Conservation (phyloP, 2,113 vertebrate species). For the Carassius gibelio region DNA sequence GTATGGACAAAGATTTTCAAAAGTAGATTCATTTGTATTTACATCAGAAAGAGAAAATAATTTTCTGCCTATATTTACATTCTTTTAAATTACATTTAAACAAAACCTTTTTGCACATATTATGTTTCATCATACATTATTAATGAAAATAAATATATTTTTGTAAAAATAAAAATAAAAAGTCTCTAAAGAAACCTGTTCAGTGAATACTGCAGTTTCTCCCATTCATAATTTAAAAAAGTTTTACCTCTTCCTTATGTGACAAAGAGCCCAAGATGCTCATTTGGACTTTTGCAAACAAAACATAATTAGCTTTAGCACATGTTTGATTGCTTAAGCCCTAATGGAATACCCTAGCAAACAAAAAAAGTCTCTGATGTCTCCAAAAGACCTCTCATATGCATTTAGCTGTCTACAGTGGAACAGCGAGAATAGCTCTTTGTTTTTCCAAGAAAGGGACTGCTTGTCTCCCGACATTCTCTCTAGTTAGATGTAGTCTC, state of each 20-base stretch:
- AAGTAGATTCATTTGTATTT: too few relatives aligned
- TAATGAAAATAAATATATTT: too few relatives aligned
- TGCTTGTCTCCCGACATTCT: conserved; percentile 46
- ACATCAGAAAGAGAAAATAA: too few relatives aligned
- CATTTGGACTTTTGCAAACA: neutral
- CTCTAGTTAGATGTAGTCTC: conserved; percentile 59
- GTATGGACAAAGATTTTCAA: too few relatives aligned
- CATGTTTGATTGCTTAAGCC: conserved; percentile 12
- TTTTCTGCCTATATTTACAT: too few relatives aligned
- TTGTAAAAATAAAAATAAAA: neutral
- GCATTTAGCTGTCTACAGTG: conserved; percentile 7
- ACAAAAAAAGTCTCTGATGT: conserved; percentile 6
- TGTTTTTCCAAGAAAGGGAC: conserved; percentile 19
- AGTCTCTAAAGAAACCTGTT: neutral
- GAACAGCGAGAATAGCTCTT: neutral
- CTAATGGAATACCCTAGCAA: conserved; percentile 10
- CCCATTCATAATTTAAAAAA: neutral
- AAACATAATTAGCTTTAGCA: conserved; percentile 21
- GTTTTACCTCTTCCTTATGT: neutral
- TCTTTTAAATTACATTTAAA: too few relatives aligned
- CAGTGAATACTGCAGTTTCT: neutral
- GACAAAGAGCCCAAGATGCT: neutral
- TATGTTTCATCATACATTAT: too few relatives aligned
- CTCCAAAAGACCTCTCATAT: neutral
- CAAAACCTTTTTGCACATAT: too few relatives aligned